Evolutionary conservation across 2,888 invertebrate species (phyloP), one percentile per base, ranked within the genome.

Genomic region (Eucera pruinosa): DNA sequence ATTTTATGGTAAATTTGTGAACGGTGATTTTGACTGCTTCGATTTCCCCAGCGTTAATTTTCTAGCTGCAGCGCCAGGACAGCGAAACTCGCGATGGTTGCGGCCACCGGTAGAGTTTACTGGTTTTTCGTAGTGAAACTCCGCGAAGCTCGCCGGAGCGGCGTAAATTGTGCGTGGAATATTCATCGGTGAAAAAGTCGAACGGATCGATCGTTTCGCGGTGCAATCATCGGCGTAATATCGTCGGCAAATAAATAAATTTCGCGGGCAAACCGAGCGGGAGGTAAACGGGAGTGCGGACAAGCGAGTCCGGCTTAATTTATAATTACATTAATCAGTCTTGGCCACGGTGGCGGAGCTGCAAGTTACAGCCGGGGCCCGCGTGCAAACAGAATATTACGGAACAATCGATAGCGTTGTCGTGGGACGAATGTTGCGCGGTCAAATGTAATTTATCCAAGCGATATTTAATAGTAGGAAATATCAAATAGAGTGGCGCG

Each of bases 391-490:
- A 43, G 60, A 64, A 69, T 64, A 69, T 70, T 60, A 60, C 36
- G 55, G 60, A 60, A 77, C 69, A 77, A 77, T 78, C 77, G 77
- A 77, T 76, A 62, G 13, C 30, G 52, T 58, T 52, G 74, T 39
- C 43, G 48, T 30, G 39, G 11, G 18, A 66, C 66, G 70, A n/a
- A 69, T 25, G 57, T 25, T n/a, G 39, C 48, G 9, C 47, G 70
- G 41, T 50, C 54, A 27, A 20, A 61, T 61, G 64, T 78, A 78
- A 78, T 78, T 78, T 71, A 71, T 78, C 66, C 61, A 54, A 67
- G 66, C 48, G 71, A 67, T 70, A 78, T 71, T 78, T 78, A 78
- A 78, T 78, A 58, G 33, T 57, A 62, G 66, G 47, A 66, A 60
- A 62, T 71, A 64, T 58, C 61, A 66, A 78, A 58, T 62, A 78